Percentiles rank a stretch among this genome's conserved stretches.
Conservation (phyloP, 2,888 invertebrate species). For the Latheticus oryzae region DNA sequence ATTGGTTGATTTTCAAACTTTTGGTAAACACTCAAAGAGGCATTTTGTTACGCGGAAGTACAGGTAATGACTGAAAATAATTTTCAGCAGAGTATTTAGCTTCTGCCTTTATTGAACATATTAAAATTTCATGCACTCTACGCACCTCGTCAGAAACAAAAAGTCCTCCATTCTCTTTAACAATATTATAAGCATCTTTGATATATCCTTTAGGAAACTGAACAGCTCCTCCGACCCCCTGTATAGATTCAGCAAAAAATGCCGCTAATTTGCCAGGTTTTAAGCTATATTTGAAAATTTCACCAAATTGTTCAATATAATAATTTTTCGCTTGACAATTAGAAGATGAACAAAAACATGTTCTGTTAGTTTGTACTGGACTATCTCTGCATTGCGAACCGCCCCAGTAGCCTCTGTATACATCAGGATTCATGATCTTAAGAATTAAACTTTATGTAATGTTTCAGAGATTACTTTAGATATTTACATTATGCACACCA, state of each 20-base stretch:
- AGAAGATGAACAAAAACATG: slow-evolving; percentile 72
- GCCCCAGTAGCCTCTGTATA: slow-evolving; percentile 91
- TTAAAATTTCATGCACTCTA: too few species aligned
- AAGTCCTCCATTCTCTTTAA: slow-evolving; percentile 86
- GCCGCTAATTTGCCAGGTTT: slow-evolving; percentile 86
- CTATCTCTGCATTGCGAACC: slow-evolving; percentile 91
- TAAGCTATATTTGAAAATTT: slow-evolving; percentile 81
- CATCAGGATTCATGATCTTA: slow-evolving; percentile 91
- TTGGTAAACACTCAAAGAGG: too few species aligned
- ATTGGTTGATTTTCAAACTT: too few species aligned
- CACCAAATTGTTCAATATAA: slow-evolving; percentile 85
- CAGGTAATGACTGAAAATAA: too few species aligned
- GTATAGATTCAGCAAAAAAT: slow-evolving; percentile 95
- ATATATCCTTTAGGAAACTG: slow-evolving; percentile 93
- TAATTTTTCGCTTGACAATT: slow-evolving; percentile 80
- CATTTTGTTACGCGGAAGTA: too few species aligned
- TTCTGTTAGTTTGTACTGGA: slow-evolving; percentile 76
- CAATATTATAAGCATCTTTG: slow-evolving; percentile 80
- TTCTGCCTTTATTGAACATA: too few species aligned
- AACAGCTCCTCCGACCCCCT: slow-evolving; percentile 94
- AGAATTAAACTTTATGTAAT: slow-evolving; percentile 43
- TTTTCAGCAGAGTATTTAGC: too few species aligned
- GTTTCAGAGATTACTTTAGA: slow-evolving; percentile 18
- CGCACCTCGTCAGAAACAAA: slow-evolving; percentile 95
- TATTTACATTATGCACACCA: slow-evolving; percentile 83